Conservation (phyloP, 2,797 vertebrate species). For the Notolabrus celidotus region DNA sequence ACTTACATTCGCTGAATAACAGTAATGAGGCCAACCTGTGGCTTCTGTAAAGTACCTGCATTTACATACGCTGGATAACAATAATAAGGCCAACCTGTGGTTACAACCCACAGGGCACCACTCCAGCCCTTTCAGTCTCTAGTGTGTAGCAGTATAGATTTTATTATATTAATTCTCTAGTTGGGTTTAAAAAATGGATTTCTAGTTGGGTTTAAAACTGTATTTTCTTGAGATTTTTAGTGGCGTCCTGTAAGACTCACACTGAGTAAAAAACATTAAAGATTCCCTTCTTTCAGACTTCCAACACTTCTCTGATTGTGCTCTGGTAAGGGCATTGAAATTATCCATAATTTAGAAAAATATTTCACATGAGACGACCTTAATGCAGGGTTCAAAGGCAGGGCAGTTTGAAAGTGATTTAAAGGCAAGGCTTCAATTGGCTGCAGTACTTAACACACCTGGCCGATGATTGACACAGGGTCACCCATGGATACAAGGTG, state of each 20-base stretch:
- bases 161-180: not conserved
- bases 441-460: constrained; percentile 46
- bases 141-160: not conserved
- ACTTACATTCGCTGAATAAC: constrained; percentile 32
- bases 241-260: not conserved
- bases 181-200: not conserved
- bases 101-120: constrained; percentile 12
- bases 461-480: constrained; percentile 64
- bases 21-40: constrained; percentile 33
- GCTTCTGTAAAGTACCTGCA: constrained; percentile 17
- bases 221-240: not conserved
- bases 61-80: constrained; percentile 32
- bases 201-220: not conserved
- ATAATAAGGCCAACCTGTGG: constrained; percentile 34
- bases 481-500: constrained; percentile 64
- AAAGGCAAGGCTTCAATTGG: constrained; percentile 62
- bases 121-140: constrained; percentile 21
- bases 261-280: not conserved
- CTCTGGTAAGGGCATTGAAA: constrained; percentile 29
- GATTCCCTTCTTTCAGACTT: constrained; percentile 1
- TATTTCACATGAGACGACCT: constrained; percentile 50
- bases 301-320: not conserved
- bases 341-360: constrained; percentile 58
- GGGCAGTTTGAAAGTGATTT: constrained; percentile 57
- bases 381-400: constrained; percentile 66